Conservation (phyloP, 2,113 vertebrate genomes). For the Hippocampus zosterae region DNA sequence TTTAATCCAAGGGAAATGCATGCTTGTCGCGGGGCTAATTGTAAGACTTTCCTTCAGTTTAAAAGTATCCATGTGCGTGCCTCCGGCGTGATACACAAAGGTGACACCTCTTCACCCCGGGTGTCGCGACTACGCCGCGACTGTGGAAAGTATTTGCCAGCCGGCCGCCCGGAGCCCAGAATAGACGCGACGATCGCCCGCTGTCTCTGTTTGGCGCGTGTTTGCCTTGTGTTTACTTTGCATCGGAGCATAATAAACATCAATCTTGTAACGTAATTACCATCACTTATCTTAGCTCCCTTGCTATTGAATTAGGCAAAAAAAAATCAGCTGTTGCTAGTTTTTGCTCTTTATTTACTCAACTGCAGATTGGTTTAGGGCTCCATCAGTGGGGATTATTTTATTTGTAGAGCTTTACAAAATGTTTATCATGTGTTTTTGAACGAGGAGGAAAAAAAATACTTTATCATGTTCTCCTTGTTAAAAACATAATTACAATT, state of each 20-base stretch:
- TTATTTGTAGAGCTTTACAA: too few relatives aligned
- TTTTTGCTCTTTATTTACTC: not conserved
- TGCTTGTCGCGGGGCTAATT: not conserved
- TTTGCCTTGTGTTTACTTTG: not conserved
- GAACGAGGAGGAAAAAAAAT: too few relatives aligned
- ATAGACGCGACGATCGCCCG: constrained; percentile 33
- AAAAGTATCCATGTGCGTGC: not conserved
- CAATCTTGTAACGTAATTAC: not conserved
- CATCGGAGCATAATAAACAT: not conserved
- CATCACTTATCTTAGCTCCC: not conserved
- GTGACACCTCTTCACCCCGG: constrained; percentile 27
- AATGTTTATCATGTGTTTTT: too few relatives aligned
- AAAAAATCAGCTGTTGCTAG: not conserved
- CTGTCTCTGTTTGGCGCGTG: constrained; percentile 17
- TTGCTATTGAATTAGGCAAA: not conserved
- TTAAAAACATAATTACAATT: too few relatives aligned
- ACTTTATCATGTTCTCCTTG: too few relatives aligned
- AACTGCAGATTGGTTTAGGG: not conserved
- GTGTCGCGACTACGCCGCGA: constrained; percentile 16
- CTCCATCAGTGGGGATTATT: not conserved
- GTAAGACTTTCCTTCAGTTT: not conserved
- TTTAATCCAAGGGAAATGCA: not conserved
- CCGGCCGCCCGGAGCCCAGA: constrained; percentile 26
- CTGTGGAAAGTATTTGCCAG: constrained; percentile 30
- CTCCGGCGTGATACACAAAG: constrained; percentile 10